These are phyloP conservation scores for Macrobrachium nipponense DNA, from an alignment of 1,140 invertebrate species.

Conservation along the genomic window DNA sequence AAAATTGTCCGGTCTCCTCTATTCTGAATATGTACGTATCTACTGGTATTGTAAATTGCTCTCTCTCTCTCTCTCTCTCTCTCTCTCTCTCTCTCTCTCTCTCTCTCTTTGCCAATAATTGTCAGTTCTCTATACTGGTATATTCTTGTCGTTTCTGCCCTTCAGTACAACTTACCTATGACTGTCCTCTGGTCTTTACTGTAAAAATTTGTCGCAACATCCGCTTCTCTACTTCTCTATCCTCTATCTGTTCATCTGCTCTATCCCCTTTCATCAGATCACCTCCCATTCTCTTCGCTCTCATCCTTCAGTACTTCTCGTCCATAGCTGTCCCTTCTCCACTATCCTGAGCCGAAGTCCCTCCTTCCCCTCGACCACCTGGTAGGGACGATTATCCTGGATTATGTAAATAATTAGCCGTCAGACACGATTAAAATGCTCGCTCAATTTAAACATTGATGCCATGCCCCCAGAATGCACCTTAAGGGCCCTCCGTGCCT, in stretches of 20 bases:
- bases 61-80: constrained; percentile 4
- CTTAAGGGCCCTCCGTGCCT: not conserved
- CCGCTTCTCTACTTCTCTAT: not conserved
- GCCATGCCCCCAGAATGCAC: not conserved
- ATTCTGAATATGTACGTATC: too few species aligned
- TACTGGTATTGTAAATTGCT: not conserved
- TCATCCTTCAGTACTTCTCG: not conserved
- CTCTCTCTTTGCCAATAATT: not conserved
- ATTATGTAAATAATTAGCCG: constrained; percentile 51
- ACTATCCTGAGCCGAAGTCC: not conserved
- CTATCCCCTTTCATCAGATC: not conserved
- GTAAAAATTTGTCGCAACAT: not conserved
- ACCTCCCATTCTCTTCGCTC: not conserved
- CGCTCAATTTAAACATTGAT: constrained; percentile 52
- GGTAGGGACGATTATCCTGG: constrained; percentile 31
- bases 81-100: not conserved
- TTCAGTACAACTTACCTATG: not conserved
- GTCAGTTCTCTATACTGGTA: too few species aligned
- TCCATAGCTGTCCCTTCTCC: not conserved
- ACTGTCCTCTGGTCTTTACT: not conserved
- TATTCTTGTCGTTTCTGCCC: not conserved
- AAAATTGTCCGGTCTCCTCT: too few species aligned
- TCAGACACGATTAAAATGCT: constrained; percentile 51
- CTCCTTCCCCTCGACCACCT: constrained; percentile 28
- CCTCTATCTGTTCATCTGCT: not conserved